Conservation (phyloP, 2,888 invertebrate genomes). For the Metellina segmentata region DNA sequence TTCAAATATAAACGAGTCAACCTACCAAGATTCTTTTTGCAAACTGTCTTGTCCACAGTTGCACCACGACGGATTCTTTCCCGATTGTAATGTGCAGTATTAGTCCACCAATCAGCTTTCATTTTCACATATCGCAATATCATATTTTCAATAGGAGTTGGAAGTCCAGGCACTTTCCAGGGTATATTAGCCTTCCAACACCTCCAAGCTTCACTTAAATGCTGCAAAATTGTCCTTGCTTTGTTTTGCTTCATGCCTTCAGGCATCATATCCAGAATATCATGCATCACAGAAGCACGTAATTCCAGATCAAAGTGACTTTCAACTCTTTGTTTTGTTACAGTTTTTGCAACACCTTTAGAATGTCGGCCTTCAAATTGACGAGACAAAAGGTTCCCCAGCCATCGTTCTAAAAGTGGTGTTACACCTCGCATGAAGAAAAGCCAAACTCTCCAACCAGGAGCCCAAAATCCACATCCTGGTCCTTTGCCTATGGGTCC, state of each 20-base stretch:
- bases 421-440: slow-evolving; percentile 99
- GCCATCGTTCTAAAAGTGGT: slow-evolving; percentile 97
- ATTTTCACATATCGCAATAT: slow-evolving; percentile 99
- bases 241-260: slow-evolving; percentile 99
- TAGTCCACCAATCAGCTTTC: slow-evolving; percentile 99
- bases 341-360: slow-evolving; percentile 99
- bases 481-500: slow-evolving; percentile 99
- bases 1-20: slow-evolving; percentile 97
- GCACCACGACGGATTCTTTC: slow-evolving; percentile 99
- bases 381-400: slow-evolving; percentile 98
- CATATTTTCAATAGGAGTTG: slow-evolving; percentile 99
- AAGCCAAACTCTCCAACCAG: slow-evolving; percentile 99
- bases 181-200: slow-evolving; percentile 99
- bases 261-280: slow-evolving; percentile 99
- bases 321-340: slow-evolving; percentile 99
- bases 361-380: slow-evolving; percentile 99
- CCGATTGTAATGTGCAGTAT: slow-evolving; percentile 99
- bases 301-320: slow-evolving; percentile 99
- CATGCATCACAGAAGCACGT: slow-evolving; percentile 94
- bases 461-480: slow-evolving; percentile 99
- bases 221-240: slow-evolving; percentile 98
- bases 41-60: slow-evolving; percentile 99
- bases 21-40: slow-evolving; percentile 99
- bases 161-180: slow-evolving; percentile 99
- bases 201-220: slow-evolving; percentile 99